These are phyloP conservation scores for Coleophora flavipennella DNA, from an alignment of 2,888 invertebrate genomes.

Conservation along the genomic window DNA sequence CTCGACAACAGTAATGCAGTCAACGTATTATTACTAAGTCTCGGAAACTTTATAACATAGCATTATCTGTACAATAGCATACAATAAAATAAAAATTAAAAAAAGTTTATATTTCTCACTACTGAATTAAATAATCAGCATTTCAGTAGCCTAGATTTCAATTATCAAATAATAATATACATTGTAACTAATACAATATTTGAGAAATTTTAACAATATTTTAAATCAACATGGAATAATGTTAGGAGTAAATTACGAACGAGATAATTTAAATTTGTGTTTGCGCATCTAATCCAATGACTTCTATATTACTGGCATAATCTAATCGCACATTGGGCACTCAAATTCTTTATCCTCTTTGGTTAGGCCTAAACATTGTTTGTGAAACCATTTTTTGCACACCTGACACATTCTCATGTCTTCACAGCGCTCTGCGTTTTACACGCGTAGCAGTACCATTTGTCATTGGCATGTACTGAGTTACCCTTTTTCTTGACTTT, in stretches of 20 bases:
- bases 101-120: no score
- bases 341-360: constrained; percentile 3
- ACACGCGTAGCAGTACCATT: constrained; percentile 6
- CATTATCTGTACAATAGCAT: no score
- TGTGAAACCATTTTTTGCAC: constrained; percentile 6
- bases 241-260: background rate
- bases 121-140: no score
- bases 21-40: no score
- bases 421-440: constrained; percentile 5
- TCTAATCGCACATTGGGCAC: background rate
- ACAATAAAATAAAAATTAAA: no score
- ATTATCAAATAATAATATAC: background rate
- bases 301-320: no score
- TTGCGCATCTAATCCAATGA: no score
- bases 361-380: constrained; percentile 6
- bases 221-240: background rate
- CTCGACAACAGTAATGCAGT: no score
- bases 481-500: no score
- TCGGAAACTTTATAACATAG: no score
- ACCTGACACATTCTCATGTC: constrained; percentile 6
- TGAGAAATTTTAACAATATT: no score
- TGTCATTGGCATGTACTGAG: background rate
- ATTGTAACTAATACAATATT: background rate
- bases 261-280: background rate
- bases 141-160: no score